Base-by-base conservation (phyloP, 1,140 invertebrate genomes). In the Ceratina japonica region DNA sequence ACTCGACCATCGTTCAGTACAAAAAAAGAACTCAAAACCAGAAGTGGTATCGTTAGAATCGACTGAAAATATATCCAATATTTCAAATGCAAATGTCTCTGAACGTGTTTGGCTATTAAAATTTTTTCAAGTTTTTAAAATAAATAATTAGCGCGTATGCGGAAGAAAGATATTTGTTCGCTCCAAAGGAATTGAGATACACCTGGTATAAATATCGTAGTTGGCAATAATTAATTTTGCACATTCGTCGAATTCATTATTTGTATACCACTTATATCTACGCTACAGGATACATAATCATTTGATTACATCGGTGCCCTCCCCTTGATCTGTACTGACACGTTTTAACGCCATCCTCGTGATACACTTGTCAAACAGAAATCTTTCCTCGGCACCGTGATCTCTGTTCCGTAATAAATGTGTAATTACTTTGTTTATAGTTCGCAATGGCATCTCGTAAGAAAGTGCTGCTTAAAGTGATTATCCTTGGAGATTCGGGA, bases 401-500 rank as follows among this genome's bases (percentile, higher is more conserved):
- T 52, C 22, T 31, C 12, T 20, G 63, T 31, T 44, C 37, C 16
- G 27, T 7, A 54, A 2, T 54, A 18, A 10, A 27, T 75, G 27
- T 20, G 61, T 24, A 44, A n/a, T 58, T 72, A 71, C 52, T 44
- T 49, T 73, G 15, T 66, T 83, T 85, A 22, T 59, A 87, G 86
- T 68, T 63, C 22, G 87, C 51, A 84, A 99, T 99, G 98, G 95
- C 98, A 86, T 97, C 97, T 64, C 95, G 97, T 89, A 99, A 98
- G 95, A 99, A 99, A 95, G 95, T 98, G 85, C 93, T 99, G 54
- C 93, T 99, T 78, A 99, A 99, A 95, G 98, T 99, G 49, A 99
- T 99, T 90, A 99, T 99, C 90, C 94, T 99, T 75, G 98, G 98
- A 59, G 98, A 99, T 92, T 98, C 97, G 87, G 98, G 98, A 86